Base-by-base conservation (phyloP, 2,888 invertebrate species). In the Petrolisthes cinctipes region DNA sequence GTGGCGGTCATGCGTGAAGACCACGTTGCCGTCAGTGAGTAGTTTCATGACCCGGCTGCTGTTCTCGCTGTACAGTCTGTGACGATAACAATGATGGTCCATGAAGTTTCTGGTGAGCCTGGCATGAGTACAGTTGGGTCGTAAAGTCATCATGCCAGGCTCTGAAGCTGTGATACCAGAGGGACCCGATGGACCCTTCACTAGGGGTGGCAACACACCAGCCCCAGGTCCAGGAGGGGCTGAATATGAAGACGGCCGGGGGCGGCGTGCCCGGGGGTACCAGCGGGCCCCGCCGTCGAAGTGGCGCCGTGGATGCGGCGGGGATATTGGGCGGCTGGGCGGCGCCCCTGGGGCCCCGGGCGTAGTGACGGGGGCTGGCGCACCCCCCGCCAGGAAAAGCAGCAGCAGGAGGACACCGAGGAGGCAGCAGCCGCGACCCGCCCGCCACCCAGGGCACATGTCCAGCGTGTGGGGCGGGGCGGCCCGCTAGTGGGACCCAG, bases 371-470 rank as follows among this genome's bases (percentile, higher is more conserved):
- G 82, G 82, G 86, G 79, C 83, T 76, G 82, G 54, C 82, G 82
- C 86, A 78, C 78, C 78, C 82, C 78, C 78, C 82, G 82, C 86
- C 86, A 83, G 66, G 37, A 37, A 1, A 9, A 83, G 37, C 23
- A 78, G 71, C 84, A 78, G 86, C 82, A 83, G 86, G 83, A 86
- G 86, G 66, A 86, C 78, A 71, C 83, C 71, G 79, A 78, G 79
- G 79, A 86, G 71, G 86, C 83, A 83, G 86, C 83, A 83, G 86
- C 86, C 83, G 83, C 86, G 86, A 86, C 86, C 86, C 86, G 75
- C 79, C 86, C 86, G 82, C 86, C 86, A 86, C 86, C 86, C 86
- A 86, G 86, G 86, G 86, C 86, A 86, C 86, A 86, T 86, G 86
- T 86, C 86, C 86, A 79, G 83, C 83, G 79, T 86, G 75, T 83